Percentiles rank a stretch among this genome's conserved stretches.
phyloP scores from a whole-genome alignment of 2,888 invertebrate genomes.

The Arctia plantaginis region DNA sequence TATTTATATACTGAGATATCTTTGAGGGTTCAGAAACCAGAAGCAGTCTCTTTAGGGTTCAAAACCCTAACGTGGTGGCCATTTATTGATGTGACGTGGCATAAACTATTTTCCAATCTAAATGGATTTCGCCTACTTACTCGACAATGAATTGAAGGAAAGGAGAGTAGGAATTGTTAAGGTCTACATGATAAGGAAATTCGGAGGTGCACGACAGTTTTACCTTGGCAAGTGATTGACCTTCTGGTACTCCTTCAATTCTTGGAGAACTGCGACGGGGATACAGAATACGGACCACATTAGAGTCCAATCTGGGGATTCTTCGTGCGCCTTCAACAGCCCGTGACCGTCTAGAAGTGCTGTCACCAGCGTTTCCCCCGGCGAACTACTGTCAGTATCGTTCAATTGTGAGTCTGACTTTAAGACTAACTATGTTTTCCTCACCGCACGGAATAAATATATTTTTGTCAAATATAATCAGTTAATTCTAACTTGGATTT shows the following conservation, averaged over 20 bases:
- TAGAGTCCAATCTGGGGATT: conserved; percentile 47
- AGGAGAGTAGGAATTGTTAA: neutral
- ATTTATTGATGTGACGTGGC: neutral
- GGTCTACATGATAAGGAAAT: neutral
- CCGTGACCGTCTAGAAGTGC: conserved; percentile 57
- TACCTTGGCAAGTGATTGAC: conserved; percentile 63
- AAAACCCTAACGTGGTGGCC: neutral
- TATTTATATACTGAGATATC: neutral
- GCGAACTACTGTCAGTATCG: conserved; percentile 46
- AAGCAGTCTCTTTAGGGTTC: no score
- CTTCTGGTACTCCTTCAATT: conserved; percentile 45
- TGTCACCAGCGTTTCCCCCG: conserved; percentile 23
- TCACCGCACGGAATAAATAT: neutral
- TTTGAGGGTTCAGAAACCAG: neutral
- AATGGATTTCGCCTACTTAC: neutral
- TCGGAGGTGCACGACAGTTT: conserved; percentile 8
- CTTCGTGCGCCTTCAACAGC: conserved; percentile 37
- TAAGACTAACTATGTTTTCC: neutral
- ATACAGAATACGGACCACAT: conserved; percentile 52
- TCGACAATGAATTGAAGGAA: neutral
- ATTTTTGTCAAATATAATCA: no score
- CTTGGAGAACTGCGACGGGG: conserved; percentile 43
- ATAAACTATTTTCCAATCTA: neutral
- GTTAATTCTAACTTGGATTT: no score
- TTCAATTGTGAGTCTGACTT: conserved; percentile 20